Percentiles rank a stretch among this genome's conserved stretches.
Conservation (phyloP, 2,113 vertebrate species). For the Eulacestoma nigropectus region DNA sequence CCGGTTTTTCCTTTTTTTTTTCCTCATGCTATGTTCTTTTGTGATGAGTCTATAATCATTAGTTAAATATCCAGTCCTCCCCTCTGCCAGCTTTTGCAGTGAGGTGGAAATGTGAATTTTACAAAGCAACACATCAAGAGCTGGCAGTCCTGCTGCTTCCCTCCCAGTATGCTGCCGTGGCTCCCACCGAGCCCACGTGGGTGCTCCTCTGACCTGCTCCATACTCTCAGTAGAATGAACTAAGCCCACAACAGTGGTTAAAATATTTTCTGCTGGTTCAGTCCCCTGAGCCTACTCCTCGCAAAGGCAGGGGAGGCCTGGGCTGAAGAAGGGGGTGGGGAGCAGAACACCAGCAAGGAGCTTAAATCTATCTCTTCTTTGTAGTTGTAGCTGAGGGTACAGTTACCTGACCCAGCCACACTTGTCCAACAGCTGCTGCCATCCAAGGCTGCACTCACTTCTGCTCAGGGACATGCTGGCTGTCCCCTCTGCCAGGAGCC, state of each 20-base stretch:
- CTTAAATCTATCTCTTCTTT: background rate
- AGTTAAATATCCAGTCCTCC: background rate
- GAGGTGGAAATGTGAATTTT: background rate
- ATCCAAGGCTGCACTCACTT: background rate
- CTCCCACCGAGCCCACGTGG: rapidly evolving
- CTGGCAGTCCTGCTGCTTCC: background rate
- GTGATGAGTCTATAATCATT: background rate
- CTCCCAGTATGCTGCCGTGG: background rate
- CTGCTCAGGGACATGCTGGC: background rate
- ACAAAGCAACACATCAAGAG: background rate
- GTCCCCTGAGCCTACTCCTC: background rate
- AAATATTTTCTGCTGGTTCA: background rate
- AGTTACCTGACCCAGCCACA: background rate
- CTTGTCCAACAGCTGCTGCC: background rate
- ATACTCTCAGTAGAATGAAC: background rate
- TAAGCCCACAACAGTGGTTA: background rate
- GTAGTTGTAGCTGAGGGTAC: background rate
- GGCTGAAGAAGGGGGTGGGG: background rate
- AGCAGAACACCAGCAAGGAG: background rate
- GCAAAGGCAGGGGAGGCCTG: background rate
- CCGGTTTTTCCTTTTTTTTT: background rate
- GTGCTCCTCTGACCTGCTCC: background rate
- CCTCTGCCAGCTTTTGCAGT: background rate
- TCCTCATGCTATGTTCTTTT: background rate
- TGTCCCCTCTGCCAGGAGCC: background rate